Conservation (phyloP, 2,113 vertebrate species). For the Meles meles region DNA sequence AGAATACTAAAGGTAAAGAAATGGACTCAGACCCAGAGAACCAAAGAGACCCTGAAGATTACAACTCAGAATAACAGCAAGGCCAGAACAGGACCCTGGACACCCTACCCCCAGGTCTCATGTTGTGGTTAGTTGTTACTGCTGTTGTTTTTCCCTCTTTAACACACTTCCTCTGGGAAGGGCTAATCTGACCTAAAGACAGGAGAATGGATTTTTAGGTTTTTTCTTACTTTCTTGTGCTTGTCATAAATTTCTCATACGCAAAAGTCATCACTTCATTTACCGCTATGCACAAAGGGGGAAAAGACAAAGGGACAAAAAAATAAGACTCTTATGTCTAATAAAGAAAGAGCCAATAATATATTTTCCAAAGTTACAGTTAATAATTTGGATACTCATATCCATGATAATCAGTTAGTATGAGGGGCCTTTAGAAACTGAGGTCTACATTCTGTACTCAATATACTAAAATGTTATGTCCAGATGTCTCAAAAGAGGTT, state of each 20-base stretch:
- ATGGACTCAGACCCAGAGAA: not conserved
- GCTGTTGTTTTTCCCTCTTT: not conserved
- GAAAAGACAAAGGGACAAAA: not conserved
- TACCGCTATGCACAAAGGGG: not conserved
- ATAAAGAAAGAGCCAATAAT: not conserved
- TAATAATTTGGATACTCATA: not conserved
- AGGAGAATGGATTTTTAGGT: not conserved
- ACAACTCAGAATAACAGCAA: not conserved
- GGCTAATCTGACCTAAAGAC: not conserved
- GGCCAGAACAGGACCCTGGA: not conserved
- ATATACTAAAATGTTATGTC: constrained; percentile 3
- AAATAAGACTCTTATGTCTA: not conserved
- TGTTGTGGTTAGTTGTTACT: not conserved
- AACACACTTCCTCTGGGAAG: not conserved
- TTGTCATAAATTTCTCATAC: not conserved
- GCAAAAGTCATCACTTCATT: not conserved
- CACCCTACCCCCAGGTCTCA: not conserved
- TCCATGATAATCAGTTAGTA: not conserved
- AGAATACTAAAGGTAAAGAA: constrained; percentile 4
- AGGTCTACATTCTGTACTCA: not conserved
- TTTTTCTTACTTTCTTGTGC: not conserved
- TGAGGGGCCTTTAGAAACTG: not conserved
- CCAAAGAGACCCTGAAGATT: not conserved
- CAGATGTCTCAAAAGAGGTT: not conserved
- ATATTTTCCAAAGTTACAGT: not conserved